phyloP scores from a whole-genome alignment of 2,113 vertebrate species.

The Corythaixoides concolor region DNA sequence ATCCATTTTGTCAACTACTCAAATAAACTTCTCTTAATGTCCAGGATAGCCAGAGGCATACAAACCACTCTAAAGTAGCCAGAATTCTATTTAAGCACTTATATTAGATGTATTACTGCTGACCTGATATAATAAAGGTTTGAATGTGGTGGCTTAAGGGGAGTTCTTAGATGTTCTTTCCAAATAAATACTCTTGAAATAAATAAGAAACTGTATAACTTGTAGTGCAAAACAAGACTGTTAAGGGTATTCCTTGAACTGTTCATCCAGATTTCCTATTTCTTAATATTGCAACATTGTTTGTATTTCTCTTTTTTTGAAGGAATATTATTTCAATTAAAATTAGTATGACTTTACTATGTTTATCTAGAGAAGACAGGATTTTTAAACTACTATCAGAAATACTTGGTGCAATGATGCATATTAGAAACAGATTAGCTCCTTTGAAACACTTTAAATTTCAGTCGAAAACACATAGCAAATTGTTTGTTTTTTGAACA shows the following conservation, averaged over 20 bases:
- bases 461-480: not conserved
- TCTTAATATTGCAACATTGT: not conserved
- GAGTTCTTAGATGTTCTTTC: not conserved
- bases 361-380: not conserved
- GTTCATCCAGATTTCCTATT: not conserved
- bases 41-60: not conserved
- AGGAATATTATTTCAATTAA: not conserved
- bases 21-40: not conserved
- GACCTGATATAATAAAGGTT: not conserved
- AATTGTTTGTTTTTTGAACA: not conserved
- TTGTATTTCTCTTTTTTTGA: not conserved
- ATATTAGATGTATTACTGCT: not conserved
- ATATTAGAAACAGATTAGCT: not conserved
- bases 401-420: not conserved
- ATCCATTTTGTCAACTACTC: not conserved
- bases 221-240: not conserved
- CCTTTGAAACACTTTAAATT: not conserved
- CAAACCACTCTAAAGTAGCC: not conserved
- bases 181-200: not conserved
- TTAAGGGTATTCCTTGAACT: not conserved
- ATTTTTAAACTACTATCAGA: not conserved
- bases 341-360: not conserved
- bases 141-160: not conserved
- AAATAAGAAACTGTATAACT: not conserved
- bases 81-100: not conserved